These are phyloP conservation scores for Astreopora myriophthalma DNA, from an alignment of 64 coral and sea anemone genomes.

Conservation along the genomic window DNA sequence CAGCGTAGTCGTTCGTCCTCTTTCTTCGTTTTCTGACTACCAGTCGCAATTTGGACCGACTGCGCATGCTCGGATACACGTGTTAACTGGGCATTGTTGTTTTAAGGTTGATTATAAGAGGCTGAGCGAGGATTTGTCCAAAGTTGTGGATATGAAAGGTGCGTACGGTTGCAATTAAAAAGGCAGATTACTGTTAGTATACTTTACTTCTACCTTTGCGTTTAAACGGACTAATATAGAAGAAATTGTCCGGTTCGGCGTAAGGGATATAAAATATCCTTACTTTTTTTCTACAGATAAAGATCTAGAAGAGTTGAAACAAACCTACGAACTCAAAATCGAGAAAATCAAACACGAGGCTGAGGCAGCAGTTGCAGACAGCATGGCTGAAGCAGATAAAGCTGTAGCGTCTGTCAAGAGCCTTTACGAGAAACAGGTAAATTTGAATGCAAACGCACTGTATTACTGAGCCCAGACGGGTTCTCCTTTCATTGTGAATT, in stretches of 20 bases:
- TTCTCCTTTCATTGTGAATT: no score
- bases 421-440: conserved; percentile 77
- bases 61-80: no score
- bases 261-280: no score
- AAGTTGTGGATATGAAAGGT: conserved; percentile 89
- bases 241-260: no score
- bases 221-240: no score
- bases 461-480: no score
- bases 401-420: conserved; percentile 55
- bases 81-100: neutral
- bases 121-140: conserved; percentile 92
- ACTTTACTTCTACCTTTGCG: no score
- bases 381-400: conserved; percentile 60
- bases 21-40: neutral
- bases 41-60: no score
- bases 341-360: conserved; percentile 63
- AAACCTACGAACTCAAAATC: conserved; percentile 70
- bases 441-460: no score
- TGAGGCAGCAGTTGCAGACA: conserved; percentile 25
- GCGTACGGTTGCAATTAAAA: neutral
- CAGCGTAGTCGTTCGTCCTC: neutral
- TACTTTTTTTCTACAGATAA: conserved; percentile 46
- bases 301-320: conserved; percentile 78
- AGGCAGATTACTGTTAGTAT: no score
- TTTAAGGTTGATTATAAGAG: conserved; percentile 96